Conservation (phyloP, 2,888 invertebrate species). For the Oeneis ivallda region DNA sequence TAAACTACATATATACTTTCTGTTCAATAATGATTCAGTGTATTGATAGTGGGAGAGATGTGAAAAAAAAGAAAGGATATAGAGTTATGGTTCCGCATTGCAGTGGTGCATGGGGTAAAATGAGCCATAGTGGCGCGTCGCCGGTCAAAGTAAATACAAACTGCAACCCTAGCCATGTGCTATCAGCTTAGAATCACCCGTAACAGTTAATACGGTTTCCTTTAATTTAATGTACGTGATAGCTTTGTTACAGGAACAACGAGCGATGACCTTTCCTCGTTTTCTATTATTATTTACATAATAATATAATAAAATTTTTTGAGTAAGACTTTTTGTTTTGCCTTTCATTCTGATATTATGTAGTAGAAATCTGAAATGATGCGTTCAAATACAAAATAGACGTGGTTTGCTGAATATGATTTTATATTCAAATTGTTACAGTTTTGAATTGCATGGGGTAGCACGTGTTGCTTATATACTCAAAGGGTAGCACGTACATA, state of each 20-base stretch:
- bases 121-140: conserved; percentile 4
- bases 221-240: conserved; percentile 15
- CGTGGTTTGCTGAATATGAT: no score
- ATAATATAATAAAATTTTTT: no score
- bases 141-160: conserved; percentile 12
- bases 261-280: conserved; percentile 7
- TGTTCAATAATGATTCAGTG: background rate
- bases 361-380: no score
- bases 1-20: no score
- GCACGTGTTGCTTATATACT: no score
- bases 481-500: no score
- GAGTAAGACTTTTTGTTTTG: background rate
- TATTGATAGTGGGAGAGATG: background rate
- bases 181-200: conserved; percentile 20
- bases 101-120: conserved; percentile 22
- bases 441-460: no score
- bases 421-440: no score
- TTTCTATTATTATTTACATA: background rate
- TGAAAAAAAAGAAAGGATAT: background rate
- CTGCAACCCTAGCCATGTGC: conserved; percentile 10
- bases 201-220: conserved; percentile 12
- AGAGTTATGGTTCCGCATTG: conserved; percentile 12
- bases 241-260: conserved; percentile 1
- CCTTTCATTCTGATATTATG: background rate
- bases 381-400: no score